phyloP scores from a whole-genome alignment of 2,888 invertebrate genomes.

The Euzetes globulus region DNA sequence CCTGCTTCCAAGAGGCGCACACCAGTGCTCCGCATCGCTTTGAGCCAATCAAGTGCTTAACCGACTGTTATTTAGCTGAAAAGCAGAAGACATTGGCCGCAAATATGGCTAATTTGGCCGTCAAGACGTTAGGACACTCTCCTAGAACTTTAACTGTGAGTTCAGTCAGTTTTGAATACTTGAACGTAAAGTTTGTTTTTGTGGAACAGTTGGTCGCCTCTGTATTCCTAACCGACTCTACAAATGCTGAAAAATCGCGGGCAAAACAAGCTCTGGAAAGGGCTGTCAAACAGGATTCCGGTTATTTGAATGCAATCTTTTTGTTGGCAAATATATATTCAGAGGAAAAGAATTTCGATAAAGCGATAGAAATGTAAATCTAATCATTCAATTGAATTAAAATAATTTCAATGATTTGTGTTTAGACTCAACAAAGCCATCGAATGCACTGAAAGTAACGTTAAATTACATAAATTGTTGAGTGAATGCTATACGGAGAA shows the following conservation, averaged over 20 bases:
- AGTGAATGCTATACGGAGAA: slow-evolving; percentile 58
- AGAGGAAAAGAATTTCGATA: slow-evolving; percentile 54
- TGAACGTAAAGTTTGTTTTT: slow-evolving; percentile 41
- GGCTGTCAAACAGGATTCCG: slow-evolving; percentile 63
- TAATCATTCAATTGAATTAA: not conserved
- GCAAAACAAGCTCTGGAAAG: slow-evolving; percentile 64
- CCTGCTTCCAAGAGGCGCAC: slow-evolving; percentile 59
- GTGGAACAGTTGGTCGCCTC: slow-evolving; percentile 62
- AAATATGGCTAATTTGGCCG: slow-evolving; percentile 62
- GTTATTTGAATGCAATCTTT: slow-evolving; percentile 64
- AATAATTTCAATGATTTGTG: slow-evolving; percentile 12
- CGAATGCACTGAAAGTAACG: slow-evolving; percentile 55
- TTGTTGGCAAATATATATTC: slow-evolving; percentile 63
- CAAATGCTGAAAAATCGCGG: slow-evolving; percentile 45
- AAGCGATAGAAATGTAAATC: slow-evolving; percentile 57
- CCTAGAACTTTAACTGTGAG: slow-evolving; percentile 65
- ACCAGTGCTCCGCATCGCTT: slow-evolving; percentile 57
- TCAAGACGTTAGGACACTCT: slow-evolving; percentile 63
- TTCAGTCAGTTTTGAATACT: slow-evolving; percentile 31
- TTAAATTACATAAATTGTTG: slow-evolving; percentile 59
- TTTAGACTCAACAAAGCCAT: slow-evolving; percentile 58
- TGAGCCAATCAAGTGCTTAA: slow-evolving; percentile 69
- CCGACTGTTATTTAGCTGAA: slow-evolving; percentile 63
- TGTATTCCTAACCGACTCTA: slow-evolving; percentile 59
- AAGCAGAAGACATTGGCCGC: slow-evolving; percentile 64